Conservation (phyloP, 2,888 invertebrate species). For the Tetanocera ferruginea region DNA sequence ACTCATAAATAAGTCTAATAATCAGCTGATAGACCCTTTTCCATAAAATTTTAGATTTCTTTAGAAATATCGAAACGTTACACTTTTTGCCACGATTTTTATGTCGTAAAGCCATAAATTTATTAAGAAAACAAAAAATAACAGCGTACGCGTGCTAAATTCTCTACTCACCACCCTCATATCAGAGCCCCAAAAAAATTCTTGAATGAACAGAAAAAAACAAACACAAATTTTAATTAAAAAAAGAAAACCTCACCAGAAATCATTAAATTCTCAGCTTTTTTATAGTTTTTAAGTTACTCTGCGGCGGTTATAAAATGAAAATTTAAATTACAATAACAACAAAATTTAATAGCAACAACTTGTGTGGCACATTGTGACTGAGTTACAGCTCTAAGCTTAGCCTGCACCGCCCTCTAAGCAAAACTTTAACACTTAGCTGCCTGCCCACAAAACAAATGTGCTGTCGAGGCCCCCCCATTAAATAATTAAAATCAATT, state of each 20-base stretch:
- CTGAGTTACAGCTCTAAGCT: too few relatives aligned
- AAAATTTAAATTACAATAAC: constrained; percentile 14
- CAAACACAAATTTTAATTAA: not conserved
- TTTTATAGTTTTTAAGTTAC: constrained; percentile 50
- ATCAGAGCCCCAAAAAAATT: not conserved
- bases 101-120: constrained; percentile 43
- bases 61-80: not conserved
- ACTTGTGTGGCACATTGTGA: too few relatives aligned
- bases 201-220: not conserved
- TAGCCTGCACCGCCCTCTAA: not conserved
- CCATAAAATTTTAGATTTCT: not conserved
- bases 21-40: constrained; percentile 10
- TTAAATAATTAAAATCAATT: constrained; percentile 53
- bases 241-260: not conserved
- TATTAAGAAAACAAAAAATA: constrained; percentile 27
- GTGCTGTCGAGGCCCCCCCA: constrained; percentile 18
- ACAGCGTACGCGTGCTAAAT: constrained; percentile 15
- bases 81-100: constrained; percentile 37
- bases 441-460: not conserved
- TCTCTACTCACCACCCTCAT: not conserved
- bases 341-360: constrained; percentile 15
- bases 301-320: constrained; percentile 51
- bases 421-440: not conserved
- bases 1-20: constrained; percentile 30
- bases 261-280: constrained; percentile 37